A percentile compares a stretch with the other conserved stretches of the same genome.
These are phyloP conservation scores for Perizoma flavofasciatum DNA, from an alignment of 2,888 invertebrate species.

Conservation along the genomic window DNA sequence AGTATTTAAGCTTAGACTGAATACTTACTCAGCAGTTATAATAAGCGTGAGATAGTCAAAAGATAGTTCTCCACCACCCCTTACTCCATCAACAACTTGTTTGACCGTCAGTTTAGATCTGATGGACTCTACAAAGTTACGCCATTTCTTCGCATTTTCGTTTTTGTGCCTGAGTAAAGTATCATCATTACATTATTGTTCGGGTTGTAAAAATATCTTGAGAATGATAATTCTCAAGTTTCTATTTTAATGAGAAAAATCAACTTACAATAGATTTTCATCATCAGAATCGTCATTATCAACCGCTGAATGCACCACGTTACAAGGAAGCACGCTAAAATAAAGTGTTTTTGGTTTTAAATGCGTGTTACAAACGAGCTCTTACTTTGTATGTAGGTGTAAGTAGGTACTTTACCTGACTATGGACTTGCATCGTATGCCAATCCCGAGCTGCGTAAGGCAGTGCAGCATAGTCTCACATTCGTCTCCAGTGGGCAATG, in stretches of 20 bases:
- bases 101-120: conserved; percentile 91
- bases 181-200: conserved; percentile 1
- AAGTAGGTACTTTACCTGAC: conserved; percentile 80
- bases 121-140: conserved; percentile 89
- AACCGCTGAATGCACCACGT: conserved; percentile 79
- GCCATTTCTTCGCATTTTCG: conserved; percentile 87
- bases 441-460: conserved; percentile 88
- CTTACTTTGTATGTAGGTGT: no score
- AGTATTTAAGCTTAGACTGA: no score
- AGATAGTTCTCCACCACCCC: conserved; percentile 90
- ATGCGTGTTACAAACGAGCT: no score
- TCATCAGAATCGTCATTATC: conserved; percentile 60
- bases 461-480: conserved; percentile 90
- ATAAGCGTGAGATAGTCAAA: conserved; percentile 92
- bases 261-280: conserved; percentile 67
- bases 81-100: conserved; percentile 92
- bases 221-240: background rate
- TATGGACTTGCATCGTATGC: conserved; percentile 87
- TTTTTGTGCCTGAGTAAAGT: conserved; percentile 56
- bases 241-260: no score
- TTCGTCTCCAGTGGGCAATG: conserved; percentile 86
- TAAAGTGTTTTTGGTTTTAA: no score
- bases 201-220: background rate
- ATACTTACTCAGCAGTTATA: conserved; percentile 91
- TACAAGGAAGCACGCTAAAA: conserved; percentile 85